Evolutionary conservation across 1,140 invertebrate genomes (phyloP).

Genomic region (Lanistes nyassanus): DNA sequence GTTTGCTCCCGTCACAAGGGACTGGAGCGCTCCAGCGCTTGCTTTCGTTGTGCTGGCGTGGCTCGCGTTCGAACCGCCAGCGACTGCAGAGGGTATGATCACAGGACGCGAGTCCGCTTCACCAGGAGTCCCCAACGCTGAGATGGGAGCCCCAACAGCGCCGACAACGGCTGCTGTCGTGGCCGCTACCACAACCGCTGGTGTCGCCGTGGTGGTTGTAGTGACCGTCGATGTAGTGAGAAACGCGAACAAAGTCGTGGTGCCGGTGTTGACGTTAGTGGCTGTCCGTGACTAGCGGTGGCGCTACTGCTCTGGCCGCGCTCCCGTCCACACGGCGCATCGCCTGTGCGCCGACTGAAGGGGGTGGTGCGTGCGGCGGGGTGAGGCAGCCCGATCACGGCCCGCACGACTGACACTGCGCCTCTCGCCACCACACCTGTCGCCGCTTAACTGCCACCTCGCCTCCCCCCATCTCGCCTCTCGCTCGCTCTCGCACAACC

Average conservation of each 20-base stretch:
- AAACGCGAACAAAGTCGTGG: not conserved
- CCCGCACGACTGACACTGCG: no score
- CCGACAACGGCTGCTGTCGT: not conserved
- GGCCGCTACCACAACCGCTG: constrained; percentile 9
- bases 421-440: constrained; percentile 15
- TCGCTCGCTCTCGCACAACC: no score
- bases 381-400: no score
- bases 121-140: not conserved
- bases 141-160: no score
- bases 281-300: not conserved
- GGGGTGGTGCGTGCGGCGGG: no score
- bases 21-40: not conserved
- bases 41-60: not conserved
- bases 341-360: not conserved
- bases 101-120: constrained; percentile 15
- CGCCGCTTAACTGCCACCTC: not conserved
- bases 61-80: constrained; percentile 29
- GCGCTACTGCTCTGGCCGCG: no score
- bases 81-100: constrained; percentile 4
- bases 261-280: not conserved
- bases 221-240: not conserved
- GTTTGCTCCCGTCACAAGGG: not conserved
- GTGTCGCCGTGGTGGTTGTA: constrained; percentile 9
- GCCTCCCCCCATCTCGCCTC: no score
- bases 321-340: constrained; percentile 15